These are phyloP conservation scores for Desmodus rotundus DNA, from an alignment of 2,113 vertebrate genomes.

Conservation along the genomic window DNA sequence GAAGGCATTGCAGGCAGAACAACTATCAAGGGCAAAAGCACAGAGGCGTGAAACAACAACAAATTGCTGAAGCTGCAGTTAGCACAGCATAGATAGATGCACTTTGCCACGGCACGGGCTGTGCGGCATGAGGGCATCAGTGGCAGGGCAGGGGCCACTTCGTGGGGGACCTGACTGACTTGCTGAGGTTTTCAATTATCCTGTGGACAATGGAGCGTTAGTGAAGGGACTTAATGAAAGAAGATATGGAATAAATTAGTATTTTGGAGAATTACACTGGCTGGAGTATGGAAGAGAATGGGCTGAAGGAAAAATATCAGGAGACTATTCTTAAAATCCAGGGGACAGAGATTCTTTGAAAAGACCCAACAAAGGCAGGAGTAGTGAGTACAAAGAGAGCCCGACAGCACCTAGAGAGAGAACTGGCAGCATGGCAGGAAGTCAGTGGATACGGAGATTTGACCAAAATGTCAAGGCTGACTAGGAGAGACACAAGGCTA, in stretches of 20 bases:
- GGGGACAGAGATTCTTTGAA: neutral
- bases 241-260: neutral
- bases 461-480: neutral
- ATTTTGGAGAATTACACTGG: neutral
- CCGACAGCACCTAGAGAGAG: neutral
- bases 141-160: neutral
- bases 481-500: neutral
- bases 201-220: neutral
- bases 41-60: neutral
- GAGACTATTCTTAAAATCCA: neutral
- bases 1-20: neutral
- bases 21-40: neutral
- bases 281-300: neutral
- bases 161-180: neutral
- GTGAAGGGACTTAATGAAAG: neutral
- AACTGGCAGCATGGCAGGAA: neutral
- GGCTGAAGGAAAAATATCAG: neutral
- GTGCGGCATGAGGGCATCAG: neutral
- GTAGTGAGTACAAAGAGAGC: neutral
- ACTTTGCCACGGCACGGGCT: neutral
- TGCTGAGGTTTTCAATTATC: neutral
- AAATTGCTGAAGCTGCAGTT: neutral
- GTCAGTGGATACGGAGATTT: neutral
- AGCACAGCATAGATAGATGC: neutral
- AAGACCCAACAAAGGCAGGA: neutral